Evolutionary conservation across 2,113 vertebrate species (phyloP).

Genomic region (Cyprinodon tularosa): DNA sequence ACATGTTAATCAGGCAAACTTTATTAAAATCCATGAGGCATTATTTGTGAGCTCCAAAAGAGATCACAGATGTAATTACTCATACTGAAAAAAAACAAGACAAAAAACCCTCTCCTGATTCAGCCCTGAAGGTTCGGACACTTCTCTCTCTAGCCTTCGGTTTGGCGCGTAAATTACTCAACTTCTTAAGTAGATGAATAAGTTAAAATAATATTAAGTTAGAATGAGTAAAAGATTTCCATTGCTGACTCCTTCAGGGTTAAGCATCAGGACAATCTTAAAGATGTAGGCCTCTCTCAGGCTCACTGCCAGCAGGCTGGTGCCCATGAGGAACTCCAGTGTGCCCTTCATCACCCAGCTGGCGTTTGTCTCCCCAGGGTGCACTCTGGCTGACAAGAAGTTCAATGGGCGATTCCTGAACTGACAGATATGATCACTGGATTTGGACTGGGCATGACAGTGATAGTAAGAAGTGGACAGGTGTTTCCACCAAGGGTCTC

Average conservation of each 20-base stretch:
- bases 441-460: conserved; percentile 93
- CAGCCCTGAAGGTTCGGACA: too few species aligned
- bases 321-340: conserved; percentile 95
- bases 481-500: conserved; percentile 91
- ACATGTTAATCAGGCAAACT: too few species aligned
- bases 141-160: too few species aligned
- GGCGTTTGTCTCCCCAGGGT: conserved; percentile 97
- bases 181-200: too few species aligned
- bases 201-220: too few species aligned
- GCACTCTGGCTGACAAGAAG: conserved; percentile 95
- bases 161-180: too few species aligned
- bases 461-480: conserved; percentile 96
- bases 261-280: conserved; percentile 99
- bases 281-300: conserved; percentile 96
- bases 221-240: too few species aligned
- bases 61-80: too few species aligned
- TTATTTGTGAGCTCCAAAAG: too few species aligned
- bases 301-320: conserved; percentile 85
- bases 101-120: too few species aligned
- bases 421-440: conserved; percentile 91
- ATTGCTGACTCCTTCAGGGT: conserved; percentile 97
- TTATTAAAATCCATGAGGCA: too few species aligned
- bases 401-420: conserved; percentile 95
- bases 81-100: too few species aligned
- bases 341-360: conserved; percentile 99